phyloP scores from a whole-genome alignment of 1,140 invertebrate species.

The Bactericera cockerelli region DNA sequence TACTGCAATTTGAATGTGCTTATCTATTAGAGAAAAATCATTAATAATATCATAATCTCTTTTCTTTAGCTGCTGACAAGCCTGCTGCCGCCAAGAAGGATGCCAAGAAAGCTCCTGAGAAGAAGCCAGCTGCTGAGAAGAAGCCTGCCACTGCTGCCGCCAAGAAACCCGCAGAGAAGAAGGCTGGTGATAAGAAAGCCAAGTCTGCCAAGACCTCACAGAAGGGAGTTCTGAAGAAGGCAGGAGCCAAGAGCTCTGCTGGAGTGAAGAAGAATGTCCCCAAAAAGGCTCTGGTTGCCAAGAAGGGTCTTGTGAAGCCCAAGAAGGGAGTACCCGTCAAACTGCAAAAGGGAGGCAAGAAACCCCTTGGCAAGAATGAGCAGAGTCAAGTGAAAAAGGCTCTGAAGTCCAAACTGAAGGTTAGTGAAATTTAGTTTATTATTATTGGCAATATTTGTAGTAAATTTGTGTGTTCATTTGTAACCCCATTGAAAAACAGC shows the following conservation, averaged over 20 bases:
- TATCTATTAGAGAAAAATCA: too few species aligned
- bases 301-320: conserved; percentile 22
- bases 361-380: conserved; percentile 25
- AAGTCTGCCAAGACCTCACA: conserved; percentile 29
- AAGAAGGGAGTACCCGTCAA: conserved; percentile 24
- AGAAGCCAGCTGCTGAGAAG: conserved; percentile 1
- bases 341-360: conserved; percentile 25
- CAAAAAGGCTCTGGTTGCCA: conserved; percentile 12
- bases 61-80: conserved; percentile 16
- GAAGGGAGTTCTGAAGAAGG: conserved; percentile 35
- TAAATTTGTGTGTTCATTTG: neutral
- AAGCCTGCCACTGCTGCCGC: conserved; percentile 13
- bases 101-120: conserved; percentile 29
- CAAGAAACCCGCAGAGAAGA: conserved; percentile 24
- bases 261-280: conserved; percentile 29
- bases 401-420: conserved; percentile 64
- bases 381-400: conserved; percentile 34
- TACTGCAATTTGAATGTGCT: too few species aligned
- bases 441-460: neutral
- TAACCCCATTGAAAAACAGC: neutral
- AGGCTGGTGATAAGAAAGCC: conserved; percentile 20
- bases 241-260: conserved; percentile 27
- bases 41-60: too few species aligned
- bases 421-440: conserved; percentile 26
- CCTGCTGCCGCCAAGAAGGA: conserved; percentile 22